phyloP scores from a whole-genome alignment of 2,113 vertebrate species.

The Sminthopsis crassicaudata region DNA sequence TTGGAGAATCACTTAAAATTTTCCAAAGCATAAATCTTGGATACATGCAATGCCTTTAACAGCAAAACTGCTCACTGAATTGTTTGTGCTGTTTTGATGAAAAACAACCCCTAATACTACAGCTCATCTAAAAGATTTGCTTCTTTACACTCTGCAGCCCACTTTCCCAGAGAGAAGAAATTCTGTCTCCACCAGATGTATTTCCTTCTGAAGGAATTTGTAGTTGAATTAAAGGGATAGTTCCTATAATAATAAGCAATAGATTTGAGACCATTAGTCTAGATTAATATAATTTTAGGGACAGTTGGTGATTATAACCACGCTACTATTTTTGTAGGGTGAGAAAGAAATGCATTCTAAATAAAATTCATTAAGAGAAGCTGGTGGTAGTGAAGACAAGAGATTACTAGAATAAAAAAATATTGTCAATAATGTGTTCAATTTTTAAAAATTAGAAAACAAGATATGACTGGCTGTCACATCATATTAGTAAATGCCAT shows the following conservation, averaged over 20 bases:
- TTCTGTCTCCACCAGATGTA: background rate
- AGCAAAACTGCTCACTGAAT: background rate
- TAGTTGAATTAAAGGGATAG: background rate
- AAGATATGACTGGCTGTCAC: background rate
- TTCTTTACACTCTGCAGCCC: background rate
- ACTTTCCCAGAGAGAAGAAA: background rate
- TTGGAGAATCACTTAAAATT: background rate
- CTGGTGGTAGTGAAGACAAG: background rate
- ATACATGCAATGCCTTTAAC: background rate
- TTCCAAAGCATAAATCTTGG: background rate
- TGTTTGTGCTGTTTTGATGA: background rate
- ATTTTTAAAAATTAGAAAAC: background rate
- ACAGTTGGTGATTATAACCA: background rate
- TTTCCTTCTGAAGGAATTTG: background rate
- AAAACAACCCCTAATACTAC: background rate
- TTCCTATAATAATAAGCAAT: background rate
- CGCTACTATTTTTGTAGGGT: background rate
- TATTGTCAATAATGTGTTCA: background rate
- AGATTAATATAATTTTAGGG: background rate
- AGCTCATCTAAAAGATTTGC: background rate
- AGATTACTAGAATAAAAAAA: background rate
- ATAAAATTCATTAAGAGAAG: background rate
- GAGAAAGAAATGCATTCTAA: rapidly evolving
- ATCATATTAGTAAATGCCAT: background rate
- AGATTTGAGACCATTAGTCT: background rate